phyloP scores from a whole-genome alignment of 2,113 vertebrate genomes.

The Chunga burmeisteri region DNA sequence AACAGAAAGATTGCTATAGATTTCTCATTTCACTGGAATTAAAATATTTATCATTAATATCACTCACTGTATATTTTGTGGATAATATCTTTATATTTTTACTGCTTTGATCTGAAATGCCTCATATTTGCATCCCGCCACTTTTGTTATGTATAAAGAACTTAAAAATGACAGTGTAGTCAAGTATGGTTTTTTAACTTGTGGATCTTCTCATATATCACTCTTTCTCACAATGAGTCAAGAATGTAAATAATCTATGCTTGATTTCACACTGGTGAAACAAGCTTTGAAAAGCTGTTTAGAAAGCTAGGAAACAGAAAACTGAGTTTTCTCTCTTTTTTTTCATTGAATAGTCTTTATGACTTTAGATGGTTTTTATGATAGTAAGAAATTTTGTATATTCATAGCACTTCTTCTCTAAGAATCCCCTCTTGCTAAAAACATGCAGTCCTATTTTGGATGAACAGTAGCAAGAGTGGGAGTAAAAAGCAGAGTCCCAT shows the following conservation, averaged over 20 bases:
- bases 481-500: neutral
- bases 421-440: neutral
- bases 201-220: neutral
- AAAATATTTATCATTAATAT: slow-evolving; percentile 12
- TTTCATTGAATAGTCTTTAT: neutral
- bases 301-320: neutral
- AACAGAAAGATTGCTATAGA: neutral
- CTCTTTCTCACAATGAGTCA: neutral
- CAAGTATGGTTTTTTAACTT: neutral
- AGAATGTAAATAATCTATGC: neutral
- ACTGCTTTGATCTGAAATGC: slow-evolving; percentile 9
- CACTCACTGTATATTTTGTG: neutral
- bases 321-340: neutral
- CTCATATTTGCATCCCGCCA: slow-evolving; percentile 34
- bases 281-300: neutral
- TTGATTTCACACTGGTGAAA: neutral
- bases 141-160: neutral
- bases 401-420: neutral
- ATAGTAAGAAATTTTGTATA: neutral
- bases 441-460: neutral
- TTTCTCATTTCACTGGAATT: neutral
- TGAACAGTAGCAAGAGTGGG: neutral
- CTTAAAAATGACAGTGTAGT: neutral
- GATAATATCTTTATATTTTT: neutral
- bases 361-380: neutral